phyloP scores from a whole-genome alignment of 1,140 invertebrate species.

The Trichoplusia ni region DNA sequence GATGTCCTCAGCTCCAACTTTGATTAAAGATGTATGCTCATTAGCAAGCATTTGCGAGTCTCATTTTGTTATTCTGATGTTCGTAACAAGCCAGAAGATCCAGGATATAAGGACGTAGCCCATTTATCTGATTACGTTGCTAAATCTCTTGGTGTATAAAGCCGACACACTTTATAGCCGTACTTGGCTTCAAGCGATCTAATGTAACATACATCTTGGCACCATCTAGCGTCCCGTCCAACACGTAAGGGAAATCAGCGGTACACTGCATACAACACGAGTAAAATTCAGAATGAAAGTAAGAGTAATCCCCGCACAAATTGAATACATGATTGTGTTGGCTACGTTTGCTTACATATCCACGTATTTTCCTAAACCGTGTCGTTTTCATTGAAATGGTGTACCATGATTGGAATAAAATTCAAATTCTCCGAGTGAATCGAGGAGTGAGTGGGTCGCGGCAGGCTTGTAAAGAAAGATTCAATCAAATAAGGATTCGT shows the following conservation, averaged over 20 bases:
- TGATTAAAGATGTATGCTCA: no score
- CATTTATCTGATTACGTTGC: no score
- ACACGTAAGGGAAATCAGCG: slow-evolving; percentile 9
- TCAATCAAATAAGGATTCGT: slow-evolving; percentile 67
- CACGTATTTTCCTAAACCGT: slow-evolving; percentile 55
- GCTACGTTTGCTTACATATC: slow-evolving; percentile 61
- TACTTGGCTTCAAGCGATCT: slow-evolving; percentile 7
- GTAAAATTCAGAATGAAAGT: slow-evolving; percentile 42
- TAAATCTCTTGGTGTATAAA: slow-evolving; percentile 13
- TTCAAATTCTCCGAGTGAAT: slow-evolving; percentile 63
- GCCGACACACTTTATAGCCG: slow-evolving; percentile 5
- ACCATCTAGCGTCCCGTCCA: not conserved
- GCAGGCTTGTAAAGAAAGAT: slow-evolving; percentile 55
- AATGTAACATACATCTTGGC: slow-evolving; percentile 12
- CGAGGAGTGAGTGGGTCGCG: slow-evolving; percentile 47
- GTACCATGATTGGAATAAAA: slow-evolving; percentile 64
- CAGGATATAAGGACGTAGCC: no score
- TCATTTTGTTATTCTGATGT: no score
- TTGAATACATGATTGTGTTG: slow-evolving; percentile 69
- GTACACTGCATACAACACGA: slow-evolving; percentile 5
- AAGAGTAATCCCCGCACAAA: slow-evolving; percentile 63
- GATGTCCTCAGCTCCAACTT: no score
- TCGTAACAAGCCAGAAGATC: no score
- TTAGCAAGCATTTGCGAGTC: no score
- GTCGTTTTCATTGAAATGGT: slow-evolving; percentile 65